Conservation (phyloP, 2,797 vertebrate species). For the Prunella strophiata region DNA sequence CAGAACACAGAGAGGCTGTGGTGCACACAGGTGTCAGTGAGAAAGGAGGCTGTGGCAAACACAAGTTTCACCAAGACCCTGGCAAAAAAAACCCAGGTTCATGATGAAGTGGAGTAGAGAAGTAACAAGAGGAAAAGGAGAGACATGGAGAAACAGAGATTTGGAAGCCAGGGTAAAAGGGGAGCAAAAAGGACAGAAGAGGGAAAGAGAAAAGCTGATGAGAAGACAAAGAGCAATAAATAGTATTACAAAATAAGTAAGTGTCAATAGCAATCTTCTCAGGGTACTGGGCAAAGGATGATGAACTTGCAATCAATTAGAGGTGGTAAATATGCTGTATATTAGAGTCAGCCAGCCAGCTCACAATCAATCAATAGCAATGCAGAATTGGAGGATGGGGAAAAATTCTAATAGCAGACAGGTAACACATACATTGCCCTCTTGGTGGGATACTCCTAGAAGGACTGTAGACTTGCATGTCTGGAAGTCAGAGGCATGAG, state of each 20-base stretch:
- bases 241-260: background rate
- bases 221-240: background rate
- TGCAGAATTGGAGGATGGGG: background rate
- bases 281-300: background rate
- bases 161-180: background rate
- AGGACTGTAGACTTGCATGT: background rate
- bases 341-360: background rate
- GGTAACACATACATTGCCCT: background rate
- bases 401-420: background rate
- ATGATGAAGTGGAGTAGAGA: background rate
- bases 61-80: background rate
- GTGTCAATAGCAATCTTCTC: background rate
- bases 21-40: background rate
- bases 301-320: slow-evolving; percentile 20
- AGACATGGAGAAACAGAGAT: background rate
- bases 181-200: background rate
- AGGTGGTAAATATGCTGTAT: background rate
- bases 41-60: background rate
- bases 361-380: background rate
- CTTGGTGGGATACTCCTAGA: background rate
- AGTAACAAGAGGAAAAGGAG: background rate
- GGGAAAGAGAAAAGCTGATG: background rate
- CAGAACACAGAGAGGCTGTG: background rate
- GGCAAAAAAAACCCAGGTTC: background rate
- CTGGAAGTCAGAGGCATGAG: background rate